Percentiles rank a stretch among this genome's conserved stretches.
Conservation (phyloP, 2,888 invertebrate species). For the Drosophila pseudotalamancana region DNA sequence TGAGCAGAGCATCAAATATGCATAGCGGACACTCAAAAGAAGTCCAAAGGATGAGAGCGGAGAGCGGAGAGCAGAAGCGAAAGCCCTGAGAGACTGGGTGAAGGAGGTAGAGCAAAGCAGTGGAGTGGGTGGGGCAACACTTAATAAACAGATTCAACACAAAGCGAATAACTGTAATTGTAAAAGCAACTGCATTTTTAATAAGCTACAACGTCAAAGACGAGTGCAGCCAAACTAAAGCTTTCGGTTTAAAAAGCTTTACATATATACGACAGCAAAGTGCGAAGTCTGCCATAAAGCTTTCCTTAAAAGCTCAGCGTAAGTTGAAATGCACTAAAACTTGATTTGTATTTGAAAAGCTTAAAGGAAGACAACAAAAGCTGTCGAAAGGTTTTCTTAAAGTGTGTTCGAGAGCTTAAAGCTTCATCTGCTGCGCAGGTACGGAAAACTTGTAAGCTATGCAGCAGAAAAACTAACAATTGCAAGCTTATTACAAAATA, state of each 20-base stretch:
- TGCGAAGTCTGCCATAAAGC: neutral
- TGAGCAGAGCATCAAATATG: conserved; percentile 35
- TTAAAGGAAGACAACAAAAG: no score
- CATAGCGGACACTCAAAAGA: conserved; percentile 12
- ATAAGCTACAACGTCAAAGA: conserved; percentile 8
- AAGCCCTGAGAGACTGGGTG: no score
- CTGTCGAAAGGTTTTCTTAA: neutral
- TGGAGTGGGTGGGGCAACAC: neutral
- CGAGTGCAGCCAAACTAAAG: neutral
- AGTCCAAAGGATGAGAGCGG: neutral
- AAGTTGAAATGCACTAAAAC: no score
- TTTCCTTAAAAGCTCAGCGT: neutral
- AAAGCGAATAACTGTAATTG: conserved; percentile 15
- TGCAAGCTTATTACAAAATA: no score
- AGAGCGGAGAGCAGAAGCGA: neutral
- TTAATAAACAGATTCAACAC: conserved; percentile 6
- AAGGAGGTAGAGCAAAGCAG: neutral
- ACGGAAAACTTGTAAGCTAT: no score
- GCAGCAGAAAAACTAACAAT: no score
- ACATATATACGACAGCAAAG: no score
- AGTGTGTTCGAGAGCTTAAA: no score
- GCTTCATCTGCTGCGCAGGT: no score
- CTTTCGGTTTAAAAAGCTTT: neutral
- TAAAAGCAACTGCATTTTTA: conserved; percentile 35
- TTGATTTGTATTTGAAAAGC: no score